Base-by-base conservation (phyloP, 2,888 invertebrate species). In the Amphipoea oculea region DNA sequence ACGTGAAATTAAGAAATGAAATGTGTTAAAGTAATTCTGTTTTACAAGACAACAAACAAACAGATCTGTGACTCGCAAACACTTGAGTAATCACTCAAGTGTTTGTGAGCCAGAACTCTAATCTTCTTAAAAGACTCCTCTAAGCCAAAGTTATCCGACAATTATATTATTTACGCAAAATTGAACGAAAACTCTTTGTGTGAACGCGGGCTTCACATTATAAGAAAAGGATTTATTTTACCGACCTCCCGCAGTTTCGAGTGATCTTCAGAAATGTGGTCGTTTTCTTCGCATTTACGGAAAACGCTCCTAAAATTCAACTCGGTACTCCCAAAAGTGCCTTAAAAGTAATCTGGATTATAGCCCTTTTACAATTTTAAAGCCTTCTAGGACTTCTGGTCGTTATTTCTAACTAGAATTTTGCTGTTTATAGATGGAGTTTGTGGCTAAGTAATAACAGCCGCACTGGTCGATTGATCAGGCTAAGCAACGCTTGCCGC, bases 291-390 rank as follows among this genome's bases (percentile, higher is more conserved):
- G 65, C 79, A 63, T 87, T 83, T 75, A 75, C 62, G 67, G 63
- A 76, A 79, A 83, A 51, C 17, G 62, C 62, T 78, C 63, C 68
- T 84, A 51, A 84, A 86, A 81, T 82, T 62, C 74, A 14, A 60
- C 45, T 66, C n/a, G 9, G 73, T 72, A 80, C 78, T 81, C 84
- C 73, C 75, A 36, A 81, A 85, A 83, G 74, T 78, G 82, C 67
- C 69, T 81, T 79, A 40, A 78, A 87, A 84, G 79, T 89, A 84
- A 84, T 89, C 79, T 72, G 72, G 82, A 83, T 86, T 86, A 86
- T 79, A 75, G 70, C 78, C 80, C 70, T 69, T 70, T 79, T 72
- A 81, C 68, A 72, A 78, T 84, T 84, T 79, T 82, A 76, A 84
- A 79, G 75, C 73, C 29, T 73, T 67, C 71, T 68, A 78, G 76